Conservation (phyloP, 2,113 vertebrate genomes). For the Mustela nigripes region DNA sequence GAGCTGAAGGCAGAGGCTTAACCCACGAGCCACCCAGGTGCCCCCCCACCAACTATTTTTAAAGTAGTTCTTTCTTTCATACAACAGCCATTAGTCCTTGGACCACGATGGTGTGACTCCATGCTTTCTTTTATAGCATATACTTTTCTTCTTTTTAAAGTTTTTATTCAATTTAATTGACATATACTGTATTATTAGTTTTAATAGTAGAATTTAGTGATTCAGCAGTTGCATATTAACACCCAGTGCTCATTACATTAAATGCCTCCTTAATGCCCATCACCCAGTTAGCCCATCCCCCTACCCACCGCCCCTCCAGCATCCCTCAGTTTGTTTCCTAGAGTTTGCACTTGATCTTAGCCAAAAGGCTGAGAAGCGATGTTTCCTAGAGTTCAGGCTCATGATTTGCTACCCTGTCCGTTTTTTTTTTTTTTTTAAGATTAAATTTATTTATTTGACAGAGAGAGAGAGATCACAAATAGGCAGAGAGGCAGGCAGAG, state of each 20-base stretch:
- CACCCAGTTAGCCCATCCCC: not conserved
- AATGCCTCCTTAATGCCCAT: not conserved
- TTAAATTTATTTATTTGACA: no score
- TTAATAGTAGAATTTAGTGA: not conserved
- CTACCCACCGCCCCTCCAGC: not conserved
- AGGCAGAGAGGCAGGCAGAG: no score
- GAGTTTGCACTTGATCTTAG: not conserved
- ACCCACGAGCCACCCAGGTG: no score
- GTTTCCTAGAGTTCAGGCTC: not conserved
- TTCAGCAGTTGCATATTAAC: not conserved
- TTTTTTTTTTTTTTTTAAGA: no score
- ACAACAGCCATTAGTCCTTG: not conserved
- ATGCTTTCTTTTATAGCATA: not conserved
- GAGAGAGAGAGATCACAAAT: no score
- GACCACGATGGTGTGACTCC: not conserved
- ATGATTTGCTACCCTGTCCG: not conserved
- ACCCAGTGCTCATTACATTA: not conserved
- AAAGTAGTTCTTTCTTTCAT: not conserved
- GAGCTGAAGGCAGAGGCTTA: no score
- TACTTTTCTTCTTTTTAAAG: not conserved
- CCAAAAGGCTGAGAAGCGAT: not conserved
- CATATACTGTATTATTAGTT: not conserved
- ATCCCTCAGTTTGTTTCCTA: not conserved
- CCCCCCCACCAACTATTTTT: no score
- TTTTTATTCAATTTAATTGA: not conserved